Evolutionary conservation across 2,797 vertebrate species (phyloP).

Genomic region (Gobionotothen gibberifrons): DNA sequence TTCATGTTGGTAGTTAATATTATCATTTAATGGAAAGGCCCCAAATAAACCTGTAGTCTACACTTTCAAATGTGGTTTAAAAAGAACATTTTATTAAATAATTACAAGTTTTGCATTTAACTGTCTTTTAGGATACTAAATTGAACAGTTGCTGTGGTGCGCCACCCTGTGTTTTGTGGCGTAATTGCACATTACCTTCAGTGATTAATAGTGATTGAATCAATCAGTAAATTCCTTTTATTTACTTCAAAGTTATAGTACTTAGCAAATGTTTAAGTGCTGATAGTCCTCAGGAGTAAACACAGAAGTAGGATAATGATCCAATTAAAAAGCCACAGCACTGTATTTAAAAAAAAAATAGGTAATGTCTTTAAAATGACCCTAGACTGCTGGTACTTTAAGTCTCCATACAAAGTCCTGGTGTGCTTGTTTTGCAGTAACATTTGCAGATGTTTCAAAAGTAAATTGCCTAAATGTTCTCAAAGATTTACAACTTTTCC

Average conservation of each 20-base stretch:
- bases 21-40: neutral
- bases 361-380: neutral
- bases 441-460: conserved; percentile 6
- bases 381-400: neutral
- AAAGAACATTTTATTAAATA: neutral
- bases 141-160: conserved; percentile 22
- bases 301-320: neutral
- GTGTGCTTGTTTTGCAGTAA: neutral
- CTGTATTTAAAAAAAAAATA: neutral
- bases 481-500: conserved; percentile 35
- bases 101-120: neutral
- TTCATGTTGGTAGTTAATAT: neutral
- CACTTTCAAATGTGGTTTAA: neutral
- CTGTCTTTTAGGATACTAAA: fast-evolving
- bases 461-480: neutral
- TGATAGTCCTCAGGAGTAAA: neutral
- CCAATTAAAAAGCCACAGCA: neutral
- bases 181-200: conserved; percentile 17
- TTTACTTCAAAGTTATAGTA: neutral
- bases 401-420: neutral
- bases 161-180: conserved; percentile 52
- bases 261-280: fast-evolving
- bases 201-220: neutral
- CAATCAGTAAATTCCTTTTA: too few species aligned
- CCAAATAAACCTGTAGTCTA: neutral